Evolutionary conservation across 2,888 invertebrate genomes (phyloP), one percentile per base, ranked within the genome.

Genomic region (Pyrrhosoma nymphula): DNA sequence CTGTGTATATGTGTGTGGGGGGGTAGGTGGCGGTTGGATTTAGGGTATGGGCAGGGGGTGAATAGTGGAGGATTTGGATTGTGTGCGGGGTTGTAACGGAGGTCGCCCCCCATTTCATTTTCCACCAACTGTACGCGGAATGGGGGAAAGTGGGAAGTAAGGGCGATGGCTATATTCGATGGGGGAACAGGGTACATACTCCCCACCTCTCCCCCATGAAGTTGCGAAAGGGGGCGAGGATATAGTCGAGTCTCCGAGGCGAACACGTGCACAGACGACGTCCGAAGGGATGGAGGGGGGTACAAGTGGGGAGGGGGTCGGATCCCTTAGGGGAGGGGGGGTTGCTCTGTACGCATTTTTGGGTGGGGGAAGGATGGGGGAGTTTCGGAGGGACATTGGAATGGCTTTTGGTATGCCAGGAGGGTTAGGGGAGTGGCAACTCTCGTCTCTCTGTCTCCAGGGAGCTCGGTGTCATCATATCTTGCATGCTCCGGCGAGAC

Each of bases 41-140:
- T 60, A 60, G n/a, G 69, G n/a, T 23, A 18, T 6, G 69, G 26
- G 26, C 20, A n/a, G 69, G n/a, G 82, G 82, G 82, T 30, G 82
- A 14, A 14, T 69, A 69, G 35, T 30, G 82, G 23, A 82, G 82
- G 82, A 6, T 82, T 82, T 82, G 82, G 82, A 82, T 82, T 82
- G 82, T 82, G 82, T 35, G 82, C 82, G 82, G 82, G 82, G 82
- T 30, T 82, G 30, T 30, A 63, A 63, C 35, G 35, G 91, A 63
- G 35, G 63, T 69, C 47, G 69, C 69, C 47, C 20, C 93, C 69
- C 93, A 69, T 93, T 93, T 93, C 93, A 93, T 93, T 93, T 89
- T 93, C 93, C 69, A 93, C 63, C 93, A 35, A 82, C 82, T 30
- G 82, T 82, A 93, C 93, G 93, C 47, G 93, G 69, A 93, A 26